Percentiles rank a stretch among this genome's conserved stretches.
Evolutionary conservation across 1,140 invertebrate species (phyloP).

Genomic region (Drosophila tsacasi): DNA sequence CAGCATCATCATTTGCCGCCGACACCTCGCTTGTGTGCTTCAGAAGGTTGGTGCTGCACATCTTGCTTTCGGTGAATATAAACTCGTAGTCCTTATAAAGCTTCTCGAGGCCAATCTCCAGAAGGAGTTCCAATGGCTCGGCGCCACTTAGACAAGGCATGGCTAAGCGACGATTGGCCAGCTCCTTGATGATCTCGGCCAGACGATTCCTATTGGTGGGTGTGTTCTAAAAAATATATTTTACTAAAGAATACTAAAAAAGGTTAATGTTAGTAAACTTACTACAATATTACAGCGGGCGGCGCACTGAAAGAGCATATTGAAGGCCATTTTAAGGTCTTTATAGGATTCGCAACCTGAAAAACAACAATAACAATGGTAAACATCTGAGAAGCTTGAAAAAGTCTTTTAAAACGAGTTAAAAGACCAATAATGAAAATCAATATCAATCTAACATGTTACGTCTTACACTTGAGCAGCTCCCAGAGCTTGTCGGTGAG

Average conservation of each 20-base stretch:
- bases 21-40: slow-evolving; percentile 30
- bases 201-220: slow-evolving; percentile 83
- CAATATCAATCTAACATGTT: not conserved
- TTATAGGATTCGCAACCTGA: slow-evolving; percentile 74
- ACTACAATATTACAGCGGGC: slow-evolving; percentile 81
- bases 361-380: too few species aligned
- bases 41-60: slow-evolving; percentile 69
- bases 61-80: slow-evolving; percentile 80
- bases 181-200: slow-evolving; percentile 79
- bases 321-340: slow-evolving; percentile 76
- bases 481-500: slow-evolving; percentile 84
- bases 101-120: slow-evolving; percentile 84
- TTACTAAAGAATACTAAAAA: not conserved
- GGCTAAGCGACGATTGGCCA: slow-evolving; percentile 76
- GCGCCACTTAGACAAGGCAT: slow-evolving; percentile 79
- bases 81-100: slow-evolving; percentile 82
- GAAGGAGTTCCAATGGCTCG: slow-evolving; percentile 77
- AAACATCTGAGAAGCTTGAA: not conserved
- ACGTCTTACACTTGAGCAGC: slow-evolving; percentile 63
- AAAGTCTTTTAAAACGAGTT: not conserved
- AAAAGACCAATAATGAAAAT: not conserved
- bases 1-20: slow-evolving; percentile 6
- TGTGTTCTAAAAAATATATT: slow-evolving; percentile 60
- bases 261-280: not conserved
- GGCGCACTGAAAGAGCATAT: slow-evolving; percentile 79